phyloP scores from a whole-genome alignment of 2,888 invertebrate genomes.

The Aphrophora alni region DNA sequence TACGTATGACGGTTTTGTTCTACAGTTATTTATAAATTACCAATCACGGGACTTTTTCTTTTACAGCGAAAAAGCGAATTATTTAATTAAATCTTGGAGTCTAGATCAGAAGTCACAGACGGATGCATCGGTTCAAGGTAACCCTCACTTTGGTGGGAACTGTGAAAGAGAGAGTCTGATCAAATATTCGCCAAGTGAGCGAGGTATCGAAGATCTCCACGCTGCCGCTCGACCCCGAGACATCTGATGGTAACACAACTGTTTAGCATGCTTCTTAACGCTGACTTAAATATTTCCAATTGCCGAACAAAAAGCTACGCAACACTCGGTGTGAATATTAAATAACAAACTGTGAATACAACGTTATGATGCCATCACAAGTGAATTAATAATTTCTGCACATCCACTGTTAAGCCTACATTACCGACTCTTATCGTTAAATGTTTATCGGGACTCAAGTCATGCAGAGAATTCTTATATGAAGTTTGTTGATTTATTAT shows the following conservation, averaged over 20 bases:
- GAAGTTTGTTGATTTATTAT: neutral
- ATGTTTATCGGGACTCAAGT: neutral
- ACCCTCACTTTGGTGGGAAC: neutral
- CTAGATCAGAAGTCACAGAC: neutral
- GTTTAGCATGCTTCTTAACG: neutral
- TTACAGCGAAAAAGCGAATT: too few species aligned
- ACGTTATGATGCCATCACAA: neutral
- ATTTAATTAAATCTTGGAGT: too few species aligned
- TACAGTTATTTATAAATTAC: too few species aligned
- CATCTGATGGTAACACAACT: neutral
- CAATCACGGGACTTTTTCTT: too few species aligned
- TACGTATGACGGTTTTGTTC: too few species aligned
- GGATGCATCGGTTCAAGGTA: neutral
- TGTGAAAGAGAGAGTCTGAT: neutral
- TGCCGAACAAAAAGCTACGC: neutral
- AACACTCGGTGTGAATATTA: neutral
- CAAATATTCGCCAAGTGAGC: neutral
- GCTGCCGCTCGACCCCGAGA: neutral
- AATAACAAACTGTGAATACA: neutral
- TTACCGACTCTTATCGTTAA: neutral
- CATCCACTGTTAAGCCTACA: neutral
- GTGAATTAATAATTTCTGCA: neutral
- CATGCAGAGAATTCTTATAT: neutral
- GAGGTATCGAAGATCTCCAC: neutral
- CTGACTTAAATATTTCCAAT: conserved; percentile 6